Conservation (phyloP, 1,140 invertebrate species). For the silkworm (Bombyx mori) region ASM3026992v2 NC_085127.1:5783501-5784000, state of each 20-base stretch:
- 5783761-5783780: constrained; percentile 42
- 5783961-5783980: no score
- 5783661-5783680: constrained; percentile 75
- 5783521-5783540: constrained; percentile 46
- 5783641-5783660: constrained; percentile 72
- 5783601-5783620: constrained; percentile 78
- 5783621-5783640: constrained; percentile 71
- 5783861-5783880: no score
- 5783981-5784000: no score
- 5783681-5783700: constrained; percentile 76
- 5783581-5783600: constrained; percentile 74
- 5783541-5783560: constrained; percentile 36
- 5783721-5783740: constrained; percentile 74
- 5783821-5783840: no score
- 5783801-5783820: no score
- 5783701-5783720: constrained; percentile 75
- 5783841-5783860: no score
- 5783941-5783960: no score
- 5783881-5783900: no score
- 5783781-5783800: constrained; percentile 20
- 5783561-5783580: constrained; percentile 61
- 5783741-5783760: constrained; percentile 66
- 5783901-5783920: no score
- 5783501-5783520: no score
- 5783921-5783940: no score